These are phyloP conservation scores for Pteropus alecto DNA, from an alignment of 2,113 vertebrate species.

Conservation along the genomic window DNA sequence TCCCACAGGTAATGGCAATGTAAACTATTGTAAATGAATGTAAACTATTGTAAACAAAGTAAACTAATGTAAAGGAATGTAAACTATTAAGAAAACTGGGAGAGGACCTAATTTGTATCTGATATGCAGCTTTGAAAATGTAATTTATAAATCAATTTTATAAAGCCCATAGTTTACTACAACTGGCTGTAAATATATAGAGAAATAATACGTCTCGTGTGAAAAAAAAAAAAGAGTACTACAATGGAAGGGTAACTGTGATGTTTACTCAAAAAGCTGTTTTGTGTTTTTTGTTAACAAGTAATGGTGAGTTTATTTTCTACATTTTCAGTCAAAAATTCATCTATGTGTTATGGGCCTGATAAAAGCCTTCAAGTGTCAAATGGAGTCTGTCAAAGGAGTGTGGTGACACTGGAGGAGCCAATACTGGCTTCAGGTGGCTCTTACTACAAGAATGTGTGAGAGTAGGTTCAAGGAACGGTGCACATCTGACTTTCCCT, in stretches of 20 bases:
- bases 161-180: neutral
- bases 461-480: neutral
- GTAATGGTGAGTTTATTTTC: neutral
- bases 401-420: neutral
- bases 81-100: slow-evolving; percentile 25
- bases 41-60: no score
- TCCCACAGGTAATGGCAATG: no score
- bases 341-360: neutral
- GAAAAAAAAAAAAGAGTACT: neutral
- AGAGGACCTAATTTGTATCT: neutral
- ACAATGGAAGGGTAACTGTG: neutral
- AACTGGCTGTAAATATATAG: neutral
- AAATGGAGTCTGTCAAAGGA: neutral
- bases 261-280: neutral
- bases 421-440: neutral
- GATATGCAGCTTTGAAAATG: slow-evolving; percentile 27
- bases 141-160: slow-evolving; percentile 47
- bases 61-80: no score
- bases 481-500: neutral
- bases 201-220: slow-evolving; percentile 25
- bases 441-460: neutral
- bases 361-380: neutral
- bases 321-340: neutral
- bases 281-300: neutral
- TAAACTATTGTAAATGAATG: no score